Evolutionary conservation across 2,888 invertebrate species (phyloP).

Genomic region (Hoplodrina blanda): DNA sequence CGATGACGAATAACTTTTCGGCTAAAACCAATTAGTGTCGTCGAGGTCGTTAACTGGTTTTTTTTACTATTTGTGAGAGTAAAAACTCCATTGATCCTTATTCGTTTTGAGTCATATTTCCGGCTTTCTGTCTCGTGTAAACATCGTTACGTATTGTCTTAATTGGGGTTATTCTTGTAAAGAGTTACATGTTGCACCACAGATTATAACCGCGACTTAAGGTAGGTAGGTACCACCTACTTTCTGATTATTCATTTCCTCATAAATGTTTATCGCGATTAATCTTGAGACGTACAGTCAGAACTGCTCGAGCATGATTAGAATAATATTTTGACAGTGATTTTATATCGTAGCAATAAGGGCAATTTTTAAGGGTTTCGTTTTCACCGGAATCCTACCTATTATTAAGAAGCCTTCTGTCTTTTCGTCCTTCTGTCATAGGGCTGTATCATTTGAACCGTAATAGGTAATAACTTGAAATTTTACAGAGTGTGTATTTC

Average conservation of each 20-base stretch:
- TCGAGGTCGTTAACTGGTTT: constrained; percentile 18
- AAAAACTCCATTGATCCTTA: constrained; percentile 12
- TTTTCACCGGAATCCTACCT: no score
- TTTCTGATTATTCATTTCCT: constrained; percentile 38
- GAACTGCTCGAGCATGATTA: not conserved
- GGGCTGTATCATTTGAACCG: no score
- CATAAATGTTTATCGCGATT: constrained; percentile 19
- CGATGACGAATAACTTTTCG: constrained; percentile 55
- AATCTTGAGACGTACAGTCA: constrained; percentile 4
- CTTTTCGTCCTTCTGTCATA: no score
- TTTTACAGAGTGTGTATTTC: no score
- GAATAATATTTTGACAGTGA: not conserved
- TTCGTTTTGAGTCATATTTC: constrained; percentile 45
- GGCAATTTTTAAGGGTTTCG: not conserved
- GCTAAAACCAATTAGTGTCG: constrained; percentile 42
- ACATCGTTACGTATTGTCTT: constrained; percentile 23
- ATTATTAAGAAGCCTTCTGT: no score
- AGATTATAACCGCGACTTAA: constrained; percentile 19
- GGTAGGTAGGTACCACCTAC: constrained; percentile 18
- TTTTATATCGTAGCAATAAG: not conserved
- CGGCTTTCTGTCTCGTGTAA: constrained; percentile 25
- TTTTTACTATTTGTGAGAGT: constrained; percentile 15
- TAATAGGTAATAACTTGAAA: no score
- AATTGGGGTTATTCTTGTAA: constrained; percentile 11
- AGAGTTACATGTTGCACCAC: constrained; percentile 16